phyloP scores from a whole-genome alignment of 1,140 invertebrate species.

The Nephila pilipes region DNA sequence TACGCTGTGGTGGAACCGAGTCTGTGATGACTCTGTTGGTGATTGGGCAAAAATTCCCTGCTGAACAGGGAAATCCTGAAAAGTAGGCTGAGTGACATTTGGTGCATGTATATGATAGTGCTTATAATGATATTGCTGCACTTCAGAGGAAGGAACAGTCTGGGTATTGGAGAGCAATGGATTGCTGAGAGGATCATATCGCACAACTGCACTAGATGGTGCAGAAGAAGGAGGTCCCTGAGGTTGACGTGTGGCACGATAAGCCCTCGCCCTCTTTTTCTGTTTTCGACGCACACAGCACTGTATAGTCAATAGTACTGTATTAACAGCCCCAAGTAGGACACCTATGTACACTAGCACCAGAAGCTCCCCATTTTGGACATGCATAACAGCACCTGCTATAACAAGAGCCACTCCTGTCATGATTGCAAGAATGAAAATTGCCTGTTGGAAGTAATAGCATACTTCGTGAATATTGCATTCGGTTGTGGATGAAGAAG shows the following conservation, averaged over 20 bases:
- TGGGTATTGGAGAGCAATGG: conserved; percentile 63
- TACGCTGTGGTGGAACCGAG: conserved; percentile 58
- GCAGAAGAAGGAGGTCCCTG: conserved; percentile 58
- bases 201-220: conserved; percentile 57
- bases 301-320: conserved; percentile 69
- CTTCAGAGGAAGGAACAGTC: conserved; percentile 58
- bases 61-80: conserved; percentile 69
- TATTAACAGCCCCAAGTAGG: conserved; percentile 70
- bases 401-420: conserved; percentile 70
- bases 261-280: conserved; percentile 67
- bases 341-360: conserved; percentile 77
- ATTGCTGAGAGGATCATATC: conserved; percentile 72
- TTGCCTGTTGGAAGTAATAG: conserved; percentile 75
- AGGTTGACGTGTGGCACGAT: conserved; percentile 40
- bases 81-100: conserved; percentile 48
- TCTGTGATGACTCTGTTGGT: conserved; percentile 71
- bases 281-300: conserved; percentile 73
- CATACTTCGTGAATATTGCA: conserved; percentile 74
- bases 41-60: conserved; percentile 67
- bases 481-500: conserved; percentile 68
- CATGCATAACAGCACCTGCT: conserved; percentile 75
- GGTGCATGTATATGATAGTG: conserved; percentile 69
- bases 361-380: conserved; percentile 74
- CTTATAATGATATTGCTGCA: conserved; percentile 73
- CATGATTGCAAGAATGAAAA: conserved; percentile 74